Base-by-base conservation (phyloP, 2,888 invertebrate species). In the Eudasyphora cyanicolor region DNA sequence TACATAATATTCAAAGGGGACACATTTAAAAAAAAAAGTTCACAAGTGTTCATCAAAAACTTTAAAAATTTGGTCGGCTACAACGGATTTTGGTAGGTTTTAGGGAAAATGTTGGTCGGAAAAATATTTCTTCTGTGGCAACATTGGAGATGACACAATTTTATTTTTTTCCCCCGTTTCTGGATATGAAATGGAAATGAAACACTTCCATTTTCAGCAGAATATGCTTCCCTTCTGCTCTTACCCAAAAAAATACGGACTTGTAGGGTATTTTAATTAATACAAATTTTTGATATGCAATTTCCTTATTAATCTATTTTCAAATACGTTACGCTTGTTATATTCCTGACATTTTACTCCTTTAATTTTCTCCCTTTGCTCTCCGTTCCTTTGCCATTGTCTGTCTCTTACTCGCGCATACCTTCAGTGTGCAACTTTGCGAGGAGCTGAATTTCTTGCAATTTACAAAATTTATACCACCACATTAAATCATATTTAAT, bases 401-500 rank as follows among this genome's bases (percentile, higher is more conserved):
- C 29, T 67, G 54, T 54, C 38, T 29, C 12, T 12, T 14, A 8
- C 38, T 42, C 42, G 42, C 60, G 32, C n/a, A n/a, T n/a, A n/a
- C n/a, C n/a, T n/a, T n/a, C n/a, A n/a, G n/a, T 4, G 8, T 3
- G 14, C 27, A 29, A n/a, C n/a, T n/a, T n/a, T n/a, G n/a, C n/a
- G n/a, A n/a, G n/a, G n/a, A n/a, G n/a, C n/a, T 42, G 0, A 42
- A 42, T 78, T 71, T 45, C 29, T 76, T 78, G 78, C 73, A 84
- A 81, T 84, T 84, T 84, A 78, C 75, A 73, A 84, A 81, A 84
- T 84, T 81, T 81, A 84, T 84, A 84, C 81, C 83, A 80, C 75
- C 84, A 79, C 76, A 84, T 84, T 84, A 84, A 84, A 84, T 84
- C 81, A 84, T 84, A 84, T 84, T 84, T 84, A 84, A 84, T 84